These are phyloP conservation scores for Phaetusa simplex DNA, from an alignment of 2,113 vertebrate genomes.

Conservation along the genomic window DNA sequence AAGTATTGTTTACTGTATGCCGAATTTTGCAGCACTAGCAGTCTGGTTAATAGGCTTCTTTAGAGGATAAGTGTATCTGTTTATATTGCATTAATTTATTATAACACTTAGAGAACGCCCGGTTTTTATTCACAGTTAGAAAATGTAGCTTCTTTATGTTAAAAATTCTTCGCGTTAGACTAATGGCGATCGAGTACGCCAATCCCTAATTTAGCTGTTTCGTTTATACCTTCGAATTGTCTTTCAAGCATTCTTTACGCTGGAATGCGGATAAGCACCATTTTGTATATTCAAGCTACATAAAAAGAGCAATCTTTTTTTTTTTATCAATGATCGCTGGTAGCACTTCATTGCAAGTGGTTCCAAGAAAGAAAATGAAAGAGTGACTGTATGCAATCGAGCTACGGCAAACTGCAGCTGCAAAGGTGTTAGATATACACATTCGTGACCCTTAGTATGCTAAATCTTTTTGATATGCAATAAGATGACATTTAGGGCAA, in stretches of 20 bases:
- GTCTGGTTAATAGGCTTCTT: constrained; percentile 78
- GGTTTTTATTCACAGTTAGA: constrained; percentile 71
- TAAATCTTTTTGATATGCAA: constrained; percentile 72
- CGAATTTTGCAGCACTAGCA: constrained; percentile 77
- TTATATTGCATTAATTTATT: constrained; percentile 79
- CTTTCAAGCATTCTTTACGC: constrained; percentile 55
- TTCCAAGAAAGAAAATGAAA: constrained; percentile 33
- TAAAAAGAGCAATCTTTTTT: constrained; percentile 73
- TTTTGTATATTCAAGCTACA: constrained; percentile 66
- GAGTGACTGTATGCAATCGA: constrained; percentile 54
- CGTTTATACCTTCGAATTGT: constrained; percentile 68
- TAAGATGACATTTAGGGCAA: constrained; percentile 70
- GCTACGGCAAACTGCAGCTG: constrained; percentile 61
- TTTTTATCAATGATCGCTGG: constrained; percentile 68
- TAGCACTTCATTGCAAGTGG: constrained; percentile 66
- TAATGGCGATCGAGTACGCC: constrained; percentile 54
- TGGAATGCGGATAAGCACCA: constrained; percentile 60
- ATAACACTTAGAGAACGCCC: constrained; percentile 64
- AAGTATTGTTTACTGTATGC: constrained; percentile 72
- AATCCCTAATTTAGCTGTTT: constrained; percentile 61
- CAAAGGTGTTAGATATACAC: constrained; percentile 64
- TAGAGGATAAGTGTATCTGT: constrained; percentile 76
- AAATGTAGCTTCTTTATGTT: constrained; percentile 70
- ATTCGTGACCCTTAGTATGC: constrained; percentile 49
- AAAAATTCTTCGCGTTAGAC: constrained; percentile 70